Base-by-base conservation (phyloP, 2,888 invertebrate genomes). In the Listrodromus nycthemerus region DNA sequence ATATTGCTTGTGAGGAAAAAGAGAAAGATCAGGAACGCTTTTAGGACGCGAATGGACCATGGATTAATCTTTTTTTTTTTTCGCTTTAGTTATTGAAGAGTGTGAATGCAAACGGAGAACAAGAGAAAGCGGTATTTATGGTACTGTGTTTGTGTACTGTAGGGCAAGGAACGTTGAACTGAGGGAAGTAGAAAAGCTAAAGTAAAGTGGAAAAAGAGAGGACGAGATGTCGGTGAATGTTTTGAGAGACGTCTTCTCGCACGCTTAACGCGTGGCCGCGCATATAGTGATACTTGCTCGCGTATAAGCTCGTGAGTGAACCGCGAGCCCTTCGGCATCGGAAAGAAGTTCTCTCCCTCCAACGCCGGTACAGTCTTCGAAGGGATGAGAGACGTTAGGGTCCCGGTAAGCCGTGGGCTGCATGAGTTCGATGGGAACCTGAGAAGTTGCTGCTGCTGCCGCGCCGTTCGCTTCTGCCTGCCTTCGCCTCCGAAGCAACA, bases 351-450 rank as follows among this genome's bases (percentile, higher is more conserved):
- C 21, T 24, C 71, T 69, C 41, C 21, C 48, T 55, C 74, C 63
- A 33, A 19, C 33, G 58, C 27, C 37, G 61, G 19, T 69, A n/a
- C 5, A 58, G 55, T 73, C 45, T 70, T 74, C 78, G 70, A 79
- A 84, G 81, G 81, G 78, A 84, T 82, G 81, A 82, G 82, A 58
- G 74, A 75, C 74, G 70, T 6, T 6, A 16, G 61, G 71, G 74
- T 81, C 74, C 81, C 78, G 80, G 78, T 77, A 74, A 69, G 82
- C 71, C 75, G 81, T 75, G 61, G 69, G 65, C 74, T 52, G 61
- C 71, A 30, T 41, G 63, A 66, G 86, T 89, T 86, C 89, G 89
- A 89, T 90, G 91, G 91, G 90, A 90, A 90, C 91, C 87, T 86
- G 90, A 90, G 90, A 90, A 89, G 89, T 85, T 82, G 89, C 86